A percentile compares a stretch with the other conserved stretches of the same genome.
Evolutionary conservation across 1,140 invertebrate species (phyloP).

Genomic region (Caenorhabditis brenneri): DNA sequence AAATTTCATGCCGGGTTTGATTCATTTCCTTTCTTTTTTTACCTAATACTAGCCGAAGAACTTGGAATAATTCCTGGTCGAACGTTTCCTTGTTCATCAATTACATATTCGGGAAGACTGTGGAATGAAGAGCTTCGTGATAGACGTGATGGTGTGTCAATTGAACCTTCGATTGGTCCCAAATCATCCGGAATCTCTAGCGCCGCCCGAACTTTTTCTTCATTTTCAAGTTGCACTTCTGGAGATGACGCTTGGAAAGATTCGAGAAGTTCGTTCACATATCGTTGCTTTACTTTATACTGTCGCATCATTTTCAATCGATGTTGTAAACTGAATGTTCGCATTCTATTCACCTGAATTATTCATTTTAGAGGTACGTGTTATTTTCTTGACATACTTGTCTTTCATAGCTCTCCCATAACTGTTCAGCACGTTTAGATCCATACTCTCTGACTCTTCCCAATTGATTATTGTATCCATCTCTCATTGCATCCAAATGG

Average conservation of each 20-base stretch:
- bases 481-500: constrained; percentile 63
- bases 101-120: constrained; percentile 66
- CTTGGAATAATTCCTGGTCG: constrained; percentile 41
- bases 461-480: constrained; percentile 54
- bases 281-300: constrained; percentile 69
- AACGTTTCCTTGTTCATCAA: constrained; percentile 62
- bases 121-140: constrained; percentile 65
- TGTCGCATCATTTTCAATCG: constrained; percentile 67
- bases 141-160: constrained; percentile 41
- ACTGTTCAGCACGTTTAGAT: constrained; percentile 62
- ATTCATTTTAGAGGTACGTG: background rate
- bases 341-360: constrained; percentile 61
- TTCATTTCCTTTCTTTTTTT: no score
- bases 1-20: background rate
- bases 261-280: constrained; percentile 68
- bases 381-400: constrained; percentile 45
- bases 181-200: constrained; percentile 58
- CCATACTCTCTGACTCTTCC: constrained; percentile 64
- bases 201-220: constrained; percentile 63
- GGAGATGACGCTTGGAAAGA: constrained; percentile 59
- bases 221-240: constrained; percentile 61
- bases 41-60: background rate
- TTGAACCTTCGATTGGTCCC: constrained; percentile 7
- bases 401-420: constrained; percentile 68
- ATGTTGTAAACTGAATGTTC: constrained; percentile 69